Base-by-base conservation (phyloP, 2,888 invertebrate genomes). In the Sinelater perroti region DNA sequence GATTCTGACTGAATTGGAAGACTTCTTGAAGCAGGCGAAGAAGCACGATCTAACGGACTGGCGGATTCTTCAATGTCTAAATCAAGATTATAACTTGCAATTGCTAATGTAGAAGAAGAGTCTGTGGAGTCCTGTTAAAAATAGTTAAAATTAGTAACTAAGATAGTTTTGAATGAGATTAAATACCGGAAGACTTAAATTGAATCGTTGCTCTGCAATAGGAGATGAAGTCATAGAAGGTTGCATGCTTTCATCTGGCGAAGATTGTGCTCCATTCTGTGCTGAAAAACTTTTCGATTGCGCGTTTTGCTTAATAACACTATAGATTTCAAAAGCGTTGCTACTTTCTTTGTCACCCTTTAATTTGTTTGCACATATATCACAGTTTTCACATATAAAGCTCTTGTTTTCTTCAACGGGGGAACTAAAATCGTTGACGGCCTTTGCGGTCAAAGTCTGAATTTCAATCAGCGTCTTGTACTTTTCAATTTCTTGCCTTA, bases 381-480 rank as follows among this genome's bases (percentile, higher is more conserved):
- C 73, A 69, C 73, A 73, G 67, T 57, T 67, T 49, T 66, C 60
- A 49, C 63, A 62, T 24, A 63, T 55, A 49, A 70, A 61, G 47
- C 56, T 53, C 61, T 68, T 72, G 10, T 56, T 63, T 62, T 78
- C 77, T 54, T 72, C 72, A 7, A 73, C 71, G 1, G 81, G 81
- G 3, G 81, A 80, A 45, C 75, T 75, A 67, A 83, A 82, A 70
- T 84, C 83, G 53, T 79, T 77, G 20, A 81, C 77, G 3, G 83
- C 81, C 56, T 81, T 81, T 44, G 80, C 79, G 2, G 84, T 82
- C 33, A 85, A 74, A 44, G 80, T 75, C 62, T 83, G 81, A 52
- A 86, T 85, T 55, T 84, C 82, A 6, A 82, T 81, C 30, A 86
- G 71, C 1, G 84, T 83, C 70, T 81, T 81, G 68, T 82, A 83